Evolutionary conservation across 2,888 invertebrate species (phyloP), one percentile per base, ranked within the genome.

Genomic region (Platerodrilus igneus): DNA sequence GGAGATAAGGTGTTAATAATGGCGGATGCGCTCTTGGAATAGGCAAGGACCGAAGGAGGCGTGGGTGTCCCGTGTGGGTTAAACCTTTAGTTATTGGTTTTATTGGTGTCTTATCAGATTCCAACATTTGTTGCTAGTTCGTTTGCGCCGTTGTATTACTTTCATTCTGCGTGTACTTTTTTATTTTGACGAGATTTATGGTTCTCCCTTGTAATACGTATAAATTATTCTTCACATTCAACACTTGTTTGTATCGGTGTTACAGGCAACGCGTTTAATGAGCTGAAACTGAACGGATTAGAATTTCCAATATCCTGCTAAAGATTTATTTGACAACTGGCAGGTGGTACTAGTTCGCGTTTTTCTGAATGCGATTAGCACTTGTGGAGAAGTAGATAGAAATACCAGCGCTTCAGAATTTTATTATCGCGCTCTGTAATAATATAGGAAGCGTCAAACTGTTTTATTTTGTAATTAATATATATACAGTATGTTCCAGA

Each of bases 1-100:
- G 35, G 21, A 46, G 46, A 42, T 42, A 46, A 39, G 46, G 37
- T 38, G 45, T 45, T 46, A 46, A 42, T 46, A 46, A 46, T 42
- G 46, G 46, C 41, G 42, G 46, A 42, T 42, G 42, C 35, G 36
- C 42, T n/a, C n/a, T 34, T 39, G 42, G 28, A 46, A 46, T 40
- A 46, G 37, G 46, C 36, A 46, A 39, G 36, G 27, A 38, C 41
- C 21, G 26, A 23, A 15, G 36, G 29, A 35, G 26, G 35, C 36
- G 46, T 46, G 33, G 42, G 46, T 39, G 46, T 39, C 32, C 40
- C 22, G 46, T 42, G 46, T 46, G 39, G 46, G 46, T 20, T 42
- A 38, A 33, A 46, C 37, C n/a, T 42, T 46, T 46, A 46, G 46
- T 46, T 46, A 46, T 46, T 42, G 46, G 46, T 46, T 46, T 46